Evolutionary conservation across 37 sponge, comb jelly and placozoan species (phyloP).

Genomic region (Chondrosia reniformis): DNA sequence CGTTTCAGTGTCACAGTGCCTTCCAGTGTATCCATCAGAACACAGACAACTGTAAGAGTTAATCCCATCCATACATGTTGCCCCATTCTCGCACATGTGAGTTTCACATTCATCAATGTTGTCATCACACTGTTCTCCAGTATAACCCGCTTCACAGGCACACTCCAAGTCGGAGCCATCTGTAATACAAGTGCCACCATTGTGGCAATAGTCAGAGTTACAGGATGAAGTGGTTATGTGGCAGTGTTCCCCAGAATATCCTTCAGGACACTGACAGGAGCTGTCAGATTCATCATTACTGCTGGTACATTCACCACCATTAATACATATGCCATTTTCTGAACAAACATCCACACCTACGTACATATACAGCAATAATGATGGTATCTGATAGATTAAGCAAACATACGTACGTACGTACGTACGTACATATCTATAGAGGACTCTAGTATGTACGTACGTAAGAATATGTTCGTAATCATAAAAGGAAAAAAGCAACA

Average conservation of each 20-base stretch:
- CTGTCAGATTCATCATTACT: background rate
- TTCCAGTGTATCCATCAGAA: constrained; percentile 45
- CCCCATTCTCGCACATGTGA: constrained; percentile 26
- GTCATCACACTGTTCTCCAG: background rate
- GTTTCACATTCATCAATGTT: constrained; percentile 25
- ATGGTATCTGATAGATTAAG: background rate
- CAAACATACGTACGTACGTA: background rate
- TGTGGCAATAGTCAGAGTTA: background rate
- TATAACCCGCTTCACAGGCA: constrained; percentile 27
- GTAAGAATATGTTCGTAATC: background rate
- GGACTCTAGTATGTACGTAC: constrained; percentile 10
- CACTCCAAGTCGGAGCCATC: background rate
- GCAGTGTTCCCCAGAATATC: constrained; percentile 19
- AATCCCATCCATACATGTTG: constrained; percentile 41
- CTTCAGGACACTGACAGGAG: background rate
- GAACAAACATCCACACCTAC: background rate
- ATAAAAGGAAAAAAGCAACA: too few species aligned
- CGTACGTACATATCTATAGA: background rate
- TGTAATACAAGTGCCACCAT: constrained; percentile 30
- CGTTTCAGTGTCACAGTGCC: constrained; percentile 28
- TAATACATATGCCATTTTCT: background rate
- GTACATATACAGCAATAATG: too few species aligned
- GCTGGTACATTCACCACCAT: constrained; percentile 16
- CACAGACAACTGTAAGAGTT: constrained; percentile 46
- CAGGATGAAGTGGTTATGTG: background rate